Evolutionary conservation across 1,140 invertebrate species (phyloP).

Genomic region (Dreissena rostriformis): DNA sequence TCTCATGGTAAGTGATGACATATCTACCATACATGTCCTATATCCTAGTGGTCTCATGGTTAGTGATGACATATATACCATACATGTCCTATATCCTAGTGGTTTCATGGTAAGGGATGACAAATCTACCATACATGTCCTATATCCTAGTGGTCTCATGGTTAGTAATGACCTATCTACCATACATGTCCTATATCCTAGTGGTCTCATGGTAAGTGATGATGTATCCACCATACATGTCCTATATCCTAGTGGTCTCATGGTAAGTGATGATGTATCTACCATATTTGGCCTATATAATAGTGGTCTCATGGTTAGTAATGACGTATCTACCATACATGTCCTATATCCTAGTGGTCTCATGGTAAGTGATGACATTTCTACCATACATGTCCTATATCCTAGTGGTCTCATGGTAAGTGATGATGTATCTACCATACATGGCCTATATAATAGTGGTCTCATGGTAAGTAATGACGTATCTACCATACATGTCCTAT

Average conservation of each 20-base stretch:
- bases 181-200: conserved; percentile 90
- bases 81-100: conserved; percentile 92
- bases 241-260: conserved; percentile 92
- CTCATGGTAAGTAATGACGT: conserved; percentile 90
- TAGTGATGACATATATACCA: conserved; percentile 86
- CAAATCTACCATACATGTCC: conserved; percentile 88
- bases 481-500: conserved; percentile 90
- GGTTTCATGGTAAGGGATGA: conserved; percentile 91
- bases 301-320: conserved; percentile 93
- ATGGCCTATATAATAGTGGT: conserved; percentile 92
- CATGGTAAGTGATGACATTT: conserved; percentile 91
- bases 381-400: conserved; percentile 90
- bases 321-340: conserved; percentile 88
- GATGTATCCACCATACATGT: conserved; percentile 88
- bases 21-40: conserved; percentile 90
- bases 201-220: conserved; percentile 94
- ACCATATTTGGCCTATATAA: conserved; percentile 89
- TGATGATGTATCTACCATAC: conserved; percentile 87
- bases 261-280: conserved; percentile 91
- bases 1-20: conserved; percentile 91
- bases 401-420: conserved; percentile 92
- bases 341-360: conserved; percentile 91
- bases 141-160: conserved; percentile 93
- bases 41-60: conserved; percentile 94
- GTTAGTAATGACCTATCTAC: conserved; percentile 88